Evolutionary conservation across 2,888 invertebrate species (phyloP), one percentile per base, ranked within the genome.

Genomic region (Agrilus cyanescens): DNA sequence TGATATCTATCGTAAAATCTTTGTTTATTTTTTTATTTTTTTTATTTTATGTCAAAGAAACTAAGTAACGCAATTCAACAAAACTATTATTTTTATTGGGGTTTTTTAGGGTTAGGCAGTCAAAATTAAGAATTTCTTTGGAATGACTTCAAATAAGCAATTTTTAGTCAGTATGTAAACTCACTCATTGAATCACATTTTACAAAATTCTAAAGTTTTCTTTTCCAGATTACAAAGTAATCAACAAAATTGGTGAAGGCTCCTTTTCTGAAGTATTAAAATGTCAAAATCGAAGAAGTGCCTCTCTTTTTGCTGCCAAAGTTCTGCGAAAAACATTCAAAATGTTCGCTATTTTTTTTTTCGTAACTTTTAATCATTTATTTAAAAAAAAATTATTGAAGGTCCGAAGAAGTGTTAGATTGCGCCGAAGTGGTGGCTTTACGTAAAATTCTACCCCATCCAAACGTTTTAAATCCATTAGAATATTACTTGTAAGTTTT

Each of bases 211-310:
- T 25, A 25, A 25, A 25, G 10, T 2, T 8, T 25, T 46, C 37
- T 33, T 46, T 60, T 57, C 35, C 59, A 78, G 79, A 76, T 62
- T 81, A 79, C 61, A 71, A 71, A 59, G 67, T 79, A 49, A 57
- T 80, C 45, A 68, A 73, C 45, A 76, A 79, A 69, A 77, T 80
- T 57, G 80, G 81, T 15, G 80, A 80, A 62, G 81, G 80, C 12
- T 77, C 80, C 18, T 81, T 80, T 66, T 78, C 80, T 1, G 78
- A 79, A 57, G 81, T 81, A 20, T 60, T 79, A 47, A 79, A 78
- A 71, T 78, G 78, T 58, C 72, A 76, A 58, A 69, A 77, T 50
- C 66, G 71, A 46, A 60, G 63, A 50, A 73, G 72, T 46, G 75
- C 75, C 40, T 56, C 62, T 25, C 63, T 66, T 38, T 75, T 71